Evolutionary conservation across 2,888 invertebrate species (phyloP), one percentile per base, ranked within the genome.

Genomic region (Thera obeliscata): DNA sequence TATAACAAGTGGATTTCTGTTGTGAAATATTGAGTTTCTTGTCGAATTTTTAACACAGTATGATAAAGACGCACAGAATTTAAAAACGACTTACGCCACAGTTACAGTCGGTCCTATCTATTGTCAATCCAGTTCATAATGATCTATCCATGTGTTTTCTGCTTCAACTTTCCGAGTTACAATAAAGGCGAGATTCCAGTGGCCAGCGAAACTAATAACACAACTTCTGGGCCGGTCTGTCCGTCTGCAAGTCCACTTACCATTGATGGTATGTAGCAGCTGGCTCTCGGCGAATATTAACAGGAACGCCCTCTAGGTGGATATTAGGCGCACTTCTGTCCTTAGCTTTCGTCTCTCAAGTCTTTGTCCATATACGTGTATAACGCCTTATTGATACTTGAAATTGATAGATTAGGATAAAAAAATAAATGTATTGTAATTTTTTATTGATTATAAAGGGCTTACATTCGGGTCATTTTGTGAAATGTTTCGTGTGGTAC

Each of bases 191-290:
- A 64, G 35, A 61, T 64, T 64, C 58, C 69, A 6, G 50, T 50
- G 48, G 64, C 63, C n/a, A 46, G 54, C 7, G 60, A 72, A 74
- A 72, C 74, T 74, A 72, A 74, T 74, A 74, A 65, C 67, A 49
- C 54, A 74, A 72, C 57, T 72, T 60, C 67, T 58, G 36, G 59
- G 61, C 57, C 54, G n/a, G 49, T 41, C 66, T 57, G 64, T 63
- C 65, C 58, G 64, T 59, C 64, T 61, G 62, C 62, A 69, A 71
- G 56, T 50, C 61, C 69, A 64, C 64, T 69, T 65, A 61, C 61
- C 64, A 65, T 65, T 69, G 66, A 69, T 62, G 68, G 67, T 64
- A 56, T 58, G 68, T 55, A 62, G 49, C 69, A 61, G 69, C 55
- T 65, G 56, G 46, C 33, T n/a, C 9, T 48, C 59, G 49, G 35